phyloP scores from a whole-genome alignment of 2,888 invertebrate genomes.

The Eupithecia pulchellata region DNA sequence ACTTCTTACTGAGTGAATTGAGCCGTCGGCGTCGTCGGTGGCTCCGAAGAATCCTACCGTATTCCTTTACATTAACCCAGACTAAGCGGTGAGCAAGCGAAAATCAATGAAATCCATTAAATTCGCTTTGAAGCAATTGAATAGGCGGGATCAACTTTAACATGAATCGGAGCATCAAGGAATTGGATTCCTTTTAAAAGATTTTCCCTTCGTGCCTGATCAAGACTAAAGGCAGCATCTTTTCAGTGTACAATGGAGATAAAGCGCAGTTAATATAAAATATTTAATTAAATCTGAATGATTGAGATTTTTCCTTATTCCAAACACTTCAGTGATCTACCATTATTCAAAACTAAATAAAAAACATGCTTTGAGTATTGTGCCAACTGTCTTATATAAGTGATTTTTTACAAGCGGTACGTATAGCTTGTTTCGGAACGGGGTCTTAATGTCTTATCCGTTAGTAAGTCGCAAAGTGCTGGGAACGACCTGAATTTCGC shows the following conservation, averaged over 20 bases:
- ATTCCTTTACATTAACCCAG: conserved; percentile 28
- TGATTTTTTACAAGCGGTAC: conserved; percentile 3
- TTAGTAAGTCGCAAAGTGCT: conserved; percentile 43
- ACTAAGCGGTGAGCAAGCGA: conserved; percentile 39
- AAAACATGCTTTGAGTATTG: conserved; percentile 9
- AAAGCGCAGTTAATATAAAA: background rate
- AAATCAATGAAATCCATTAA: conserved; percentile 49
- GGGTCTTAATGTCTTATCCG: conserved; percentile 42
- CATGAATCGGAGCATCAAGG: conserved; percentile 50
- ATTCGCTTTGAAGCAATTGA: conserved; percentile 45
- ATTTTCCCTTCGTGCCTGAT: conserved; percentile 47
- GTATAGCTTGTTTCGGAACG: conserved; percentile 36
- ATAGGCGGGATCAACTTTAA: conserved; percentile 55
- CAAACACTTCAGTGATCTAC: background rate
- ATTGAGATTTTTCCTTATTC: conserved; percentile 14
- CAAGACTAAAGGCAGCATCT: conserved; percentile 39
- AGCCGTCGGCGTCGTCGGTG: background rate
- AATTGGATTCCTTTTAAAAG: conserved; percentile 54
- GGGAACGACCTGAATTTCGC: conserved; percentile 50
- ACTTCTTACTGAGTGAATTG: background rate
- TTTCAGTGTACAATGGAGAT: conserved; percentile 31
- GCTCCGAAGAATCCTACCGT: conserved; percentile 21
- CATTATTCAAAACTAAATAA: background rate
- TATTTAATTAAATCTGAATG: conserved; percentile 11
- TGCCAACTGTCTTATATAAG: background rate